phyloP scores from a whole-genome alignment of 2,113 vertebrate species.

The Tinamus guttatus region DNA sequence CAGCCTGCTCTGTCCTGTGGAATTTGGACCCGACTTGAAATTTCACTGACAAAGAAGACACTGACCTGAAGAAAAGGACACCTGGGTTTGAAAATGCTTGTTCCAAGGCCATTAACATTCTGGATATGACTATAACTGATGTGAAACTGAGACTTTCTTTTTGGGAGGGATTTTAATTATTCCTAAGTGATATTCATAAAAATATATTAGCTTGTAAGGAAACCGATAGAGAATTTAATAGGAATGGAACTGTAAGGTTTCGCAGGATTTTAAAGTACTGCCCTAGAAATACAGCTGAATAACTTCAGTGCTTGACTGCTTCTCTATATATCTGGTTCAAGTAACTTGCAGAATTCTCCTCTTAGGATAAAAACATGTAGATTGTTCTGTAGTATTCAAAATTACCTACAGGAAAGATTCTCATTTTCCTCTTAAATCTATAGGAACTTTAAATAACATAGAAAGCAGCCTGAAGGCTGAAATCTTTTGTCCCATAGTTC shows the following conservation, averaged over 20 bases:
- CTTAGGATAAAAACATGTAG: neutral
- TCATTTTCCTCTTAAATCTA: neutral
- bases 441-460: neutral
- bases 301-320: constrained; percentile 4
- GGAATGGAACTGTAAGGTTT: constrained; percentile 22
- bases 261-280: constrained; percentile 30
- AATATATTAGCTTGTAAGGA: constrained; percentile 64
- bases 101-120: constrained; percentile 54
- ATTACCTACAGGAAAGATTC: neutral
- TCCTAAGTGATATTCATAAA: constrained; percentile 69
- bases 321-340: neutral
- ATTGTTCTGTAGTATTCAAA: neutral
- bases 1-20: constrained; percentile 22
- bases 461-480: neutral
- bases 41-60: neutral
- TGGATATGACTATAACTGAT: constrained; percentile 48
- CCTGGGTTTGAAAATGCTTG: constrained; percentile 49
- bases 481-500: neutral
- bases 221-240: constrained; percentile 38
- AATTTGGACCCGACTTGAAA: constrained; percentile 43
- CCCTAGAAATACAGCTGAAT: constrained; percentile 23
- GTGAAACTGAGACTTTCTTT: constrained; percentile 59
- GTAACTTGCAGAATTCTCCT: neutral
- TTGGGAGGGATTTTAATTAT: constrained; percentile 51
- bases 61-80: constrained; percentile 45